Evolutionary conservation across 1,140 invertebrate genomes (phyloP), one percentile per base, ranked within the genome.

Genomic region (Macrotrachela quadricornifera): DNA sequence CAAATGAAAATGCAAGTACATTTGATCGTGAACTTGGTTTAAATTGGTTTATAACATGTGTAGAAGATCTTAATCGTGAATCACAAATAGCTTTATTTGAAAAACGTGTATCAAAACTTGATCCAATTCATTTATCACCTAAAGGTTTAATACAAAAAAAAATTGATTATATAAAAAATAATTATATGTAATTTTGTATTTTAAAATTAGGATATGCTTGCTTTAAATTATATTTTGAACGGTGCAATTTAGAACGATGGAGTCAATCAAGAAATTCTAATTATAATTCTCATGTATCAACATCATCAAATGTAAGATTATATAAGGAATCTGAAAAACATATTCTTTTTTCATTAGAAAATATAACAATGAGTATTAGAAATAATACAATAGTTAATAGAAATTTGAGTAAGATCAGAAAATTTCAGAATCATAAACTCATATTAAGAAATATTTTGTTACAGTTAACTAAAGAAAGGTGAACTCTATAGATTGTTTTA

Each of bases 201-300:
- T 16, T 15, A 49, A 38, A 51, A 56, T 4, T 46, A 68, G 66
- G 70, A n/a, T 74, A 74, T 59, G 59, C 59, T 10, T 75, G 74
- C 57, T 71, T 74, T 50, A 71, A 72, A 54, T 68, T 63, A 38
- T 74, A 69, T 54, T 74, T 74, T 64, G 71, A 74, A 59, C 67
- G 61, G 58, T 71, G 74, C 18, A 75, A 75, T 59, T 30, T 30
- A 30, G 21, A 30, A 30, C 21, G 21, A 30, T 30, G 21, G 21
- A 30, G 21, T 30, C 21, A 30, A 30, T 30, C 21, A 30, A 30
- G 21, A 30, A 30, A 30, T 30, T 30, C 2, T 30, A 30, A 30
- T 30, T 30, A 30, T 30, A 30, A 30, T 30, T 30, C 21, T 8
- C 2, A 30, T 30, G 21, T 8, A 30, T 30, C 21, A 30, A 30